A percentile compares a stretch with the other conserved stretches of the same genome.
Evolutionary conservation across 2,113 vertebrate species (phyloP).

Genomic region (Chloebia gouldiae): DNA sequence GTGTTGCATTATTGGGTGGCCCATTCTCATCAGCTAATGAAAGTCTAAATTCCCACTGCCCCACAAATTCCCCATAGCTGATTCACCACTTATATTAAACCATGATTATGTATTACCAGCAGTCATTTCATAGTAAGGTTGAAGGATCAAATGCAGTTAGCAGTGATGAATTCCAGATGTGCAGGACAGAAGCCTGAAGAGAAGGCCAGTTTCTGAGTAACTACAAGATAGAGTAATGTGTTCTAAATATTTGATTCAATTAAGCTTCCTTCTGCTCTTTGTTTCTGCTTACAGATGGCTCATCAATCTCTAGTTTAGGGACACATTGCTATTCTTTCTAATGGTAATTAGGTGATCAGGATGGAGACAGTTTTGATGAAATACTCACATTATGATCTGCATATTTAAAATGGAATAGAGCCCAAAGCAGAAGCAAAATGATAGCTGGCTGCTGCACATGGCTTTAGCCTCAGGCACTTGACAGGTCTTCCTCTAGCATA

Average conservation of each 20-base stretch:
- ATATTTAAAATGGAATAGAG: slow-evolving; percentile 32
- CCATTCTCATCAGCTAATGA: background rate
- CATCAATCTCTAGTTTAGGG: slow-evolving; percentile 62
- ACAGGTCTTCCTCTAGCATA: background rate
- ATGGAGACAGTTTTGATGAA: slow-evolving; percentile 60
- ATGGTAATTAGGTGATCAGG: slow-evolving; percentile 64
- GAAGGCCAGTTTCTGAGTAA: slow-evolving; percentile 31
- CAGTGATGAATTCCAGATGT: slow-evolving; percentile 44
- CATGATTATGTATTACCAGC: slow-evolving; percentile 50
- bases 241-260: slow-evolving; percentile 68
- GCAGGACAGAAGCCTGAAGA: slow-evolving; percentile 32
- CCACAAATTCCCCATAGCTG: slow-evolving; percentile 4
- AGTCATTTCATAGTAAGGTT: slow-evolving; percentile 27
- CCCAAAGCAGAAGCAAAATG: background rate
- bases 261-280: slow-evolving; percentile 69
- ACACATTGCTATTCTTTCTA: slow-evolving; percentile 58
- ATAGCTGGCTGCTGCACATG: background rate
- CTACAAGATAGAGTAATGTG: slow-evolving; percentile 40
- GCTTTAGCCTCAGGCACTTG: background rate
- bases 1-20: background rate
- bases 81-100: slow-evolving; percentile 29
- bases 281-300: slow-evolving; percentile 65
- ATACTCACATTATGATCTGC: background rate
- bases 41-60: background rate
- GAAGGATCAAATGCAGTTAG: slow-evolving; percentile 57